A percentile compares a stretch with the other conserved stretches of the same genome.
Conservation (phyloP, 2,113 vertebrate genomes). For the Sceloporus undulatus region DNA sequence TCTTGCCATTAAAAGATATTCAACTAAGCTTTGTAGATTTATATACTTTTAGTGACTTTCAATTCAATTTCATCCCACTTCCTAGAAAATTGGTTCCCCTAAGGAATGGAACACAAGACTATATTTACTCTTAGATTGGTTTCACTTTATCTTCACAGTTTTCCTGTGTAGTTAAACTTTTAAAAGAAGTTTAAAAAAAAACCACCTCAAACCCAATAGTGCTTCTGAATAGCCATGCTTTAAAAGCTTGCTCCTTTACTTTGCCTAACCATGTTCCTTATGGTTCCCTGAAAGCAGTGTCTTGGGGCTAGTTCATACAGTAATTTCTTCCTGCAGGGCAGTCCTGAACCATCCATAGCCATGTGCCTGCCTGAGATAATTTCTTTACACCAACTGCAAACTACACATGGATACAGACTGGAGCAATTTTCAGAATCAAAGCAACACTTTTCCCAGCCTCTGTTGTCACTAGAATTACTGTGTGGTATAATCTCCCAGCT, state of each 20-base stretch:
- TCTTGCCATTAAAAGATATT: background rate
- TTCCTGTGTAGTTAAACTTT: background rate
- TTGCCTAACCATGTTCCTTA: background rate
- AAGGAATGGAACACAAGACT: background rate
- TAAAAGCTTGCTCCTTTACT: background rate
- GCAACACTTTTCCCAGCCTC: background rate
- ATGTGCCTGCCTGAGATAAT: background rate
- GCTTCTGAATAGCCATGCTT: background rate
- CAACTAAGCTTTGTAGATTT: background rate
- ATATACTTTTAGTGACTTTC: background rate
- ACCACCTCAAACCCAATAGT: too few species aligned
- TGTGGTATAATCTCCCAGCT: background rate
- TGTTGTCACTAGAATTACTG: background rate
- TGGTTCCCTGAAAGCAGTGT: background rate
- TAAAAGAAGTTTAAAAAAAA: background rate
- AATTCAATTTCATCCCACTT: background rate
- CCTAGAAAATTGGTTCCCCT: background rate
- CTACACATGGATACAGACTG: background rate
- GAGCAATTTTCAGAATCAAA: background rate
- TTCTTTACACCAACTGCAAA: background rate
- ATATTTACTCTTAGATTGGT: background rate
- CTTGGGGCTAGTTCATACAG: background rate
- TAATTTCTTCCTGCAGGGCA: background rate
- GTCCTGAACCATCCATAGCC: background rate
- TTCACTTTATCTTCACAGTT: background rate